These are phyloP conservation scores for Oryzias javanicus DNA, from an alignment of 2,113 vertebrate genomes.

Conservation along the genomic window DNA sequence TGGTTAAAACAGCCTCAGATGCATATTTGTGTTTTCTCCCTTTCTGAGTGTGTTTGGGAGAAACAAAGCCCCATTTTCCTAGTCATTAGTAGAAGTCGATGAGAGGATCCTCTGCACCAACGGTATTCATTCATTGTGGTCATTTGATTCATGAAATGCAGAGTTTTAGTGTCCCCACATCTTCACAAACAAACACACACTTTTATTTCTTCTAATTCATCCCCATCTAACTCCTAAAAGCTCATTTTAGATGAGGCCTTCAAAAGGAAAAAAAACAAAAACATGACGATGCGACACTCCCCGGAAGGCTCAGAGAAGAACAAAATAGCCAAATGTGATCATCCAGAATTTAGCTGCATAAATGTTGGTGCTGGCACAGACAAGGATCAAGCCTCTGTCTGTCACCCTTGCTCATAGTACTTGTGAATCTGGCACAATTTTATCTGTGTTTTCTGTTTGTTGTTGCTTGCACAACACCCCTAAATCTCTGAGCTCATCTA, in stretches of 20 bases:
- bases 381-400: constrained; percentile 2
- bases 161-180: neutral
- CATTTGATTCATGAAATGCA: constrained; percentile 3
- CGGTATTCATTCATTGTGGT: constrained; percentile 13
- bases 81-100: neutral
- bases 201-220: constrained; percentile 20
- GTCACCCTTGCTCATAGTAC: constrained; percentile 17
- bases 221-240: constrained; percentile 33
- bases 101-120: constrained; percentile 18
- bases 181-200: constrained; percentile 8
- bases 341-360: constrained; percentile 28
- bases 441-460: constrained; percentile 30
- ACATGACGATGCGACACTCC: constrained; percentile 51
- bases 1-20: constrained; percentile 35
- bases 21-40: constrained; percentile 15
- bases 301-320: constrained; percentile 38
- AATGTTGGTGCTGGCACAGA: constrained; percentile 4
- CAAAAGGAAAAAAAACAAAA: too few species aligned
- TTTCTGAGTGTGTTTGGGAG: constrained; percentile 3
- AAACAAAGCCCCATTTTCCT: neutral
- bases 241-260: constrained; percentile 42
- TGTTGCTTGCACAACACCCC: constrained; percentile 27
- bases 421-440: constrained; percentile 18
- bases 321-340: constrained; percentile 38
- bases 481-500: constrained; percentile 35